These are phyloP conservation scores for Borostomias antarcticus DNA, from an alignment of 2,797 vertebrate species.

Conservation along the genomic window DNA sequence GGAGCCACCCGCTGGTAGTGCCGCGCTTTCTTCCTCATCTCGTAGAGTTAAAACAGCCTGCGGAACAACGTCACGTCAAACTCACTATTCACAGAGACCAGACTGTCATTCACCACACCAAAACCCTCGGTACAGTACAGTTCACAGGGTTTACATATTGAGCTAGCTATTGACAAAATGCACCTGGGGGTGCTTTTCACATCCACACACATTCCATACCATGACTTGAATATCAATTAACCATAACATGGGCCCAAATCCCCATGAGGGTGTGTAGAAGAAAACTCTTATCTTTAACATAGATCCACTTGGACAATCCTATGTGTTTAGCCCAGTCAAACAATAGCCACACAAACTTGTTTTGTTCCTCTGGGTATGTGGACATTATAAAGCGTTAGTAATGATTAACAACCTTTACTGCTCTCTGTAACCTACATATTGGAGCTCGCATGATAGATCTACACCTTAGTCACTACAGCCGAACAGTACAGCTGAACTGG, in stretches of 20 bases:
- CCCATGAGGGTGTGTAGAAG: not conserved
- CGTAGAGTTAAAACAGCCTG: slow-evolving; percentile 57
- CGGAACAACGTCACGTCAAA: not conserved
- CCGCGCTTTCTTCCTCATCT: slow-evolving; percentile 95
- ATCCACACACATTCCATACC: not conserved
- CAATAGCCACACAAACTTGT: not conserved
- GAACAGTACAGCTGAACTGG: too few relatives aligned
- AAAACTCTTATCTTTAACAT: not conserved
- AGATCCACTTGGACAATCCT: too few relatives aligned
- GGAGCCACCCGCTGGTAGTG: slow-evolving; percentile 84
- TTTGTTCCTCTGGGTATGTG: not conserved
- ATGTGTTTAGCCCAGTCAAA: too few relatives aligned
- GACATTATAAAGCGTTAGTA: not conserved
- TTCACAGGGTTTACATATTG: not conserved
- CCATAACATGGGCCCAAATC: not conserved
- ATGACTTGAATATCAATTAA: not conserved
- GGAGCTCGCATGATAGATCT: too few relatives aligned
- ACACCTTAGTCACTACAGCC: too few relatives aligned
- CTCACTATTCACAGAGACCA: not conserved
- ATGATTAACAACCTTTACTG: not conserved
- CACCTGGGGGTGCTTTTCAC: not conserved
- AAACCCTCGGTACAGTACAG: not conserved
- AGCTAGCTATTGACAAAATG: not conserved
- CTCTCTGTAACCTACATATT: not conserved
- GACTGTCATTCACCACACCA: not conserved